phyloP scores from a whole-genome alignment of 2,113 vertebrate genomes.

The Bolborhynchus lineola region DNA sequence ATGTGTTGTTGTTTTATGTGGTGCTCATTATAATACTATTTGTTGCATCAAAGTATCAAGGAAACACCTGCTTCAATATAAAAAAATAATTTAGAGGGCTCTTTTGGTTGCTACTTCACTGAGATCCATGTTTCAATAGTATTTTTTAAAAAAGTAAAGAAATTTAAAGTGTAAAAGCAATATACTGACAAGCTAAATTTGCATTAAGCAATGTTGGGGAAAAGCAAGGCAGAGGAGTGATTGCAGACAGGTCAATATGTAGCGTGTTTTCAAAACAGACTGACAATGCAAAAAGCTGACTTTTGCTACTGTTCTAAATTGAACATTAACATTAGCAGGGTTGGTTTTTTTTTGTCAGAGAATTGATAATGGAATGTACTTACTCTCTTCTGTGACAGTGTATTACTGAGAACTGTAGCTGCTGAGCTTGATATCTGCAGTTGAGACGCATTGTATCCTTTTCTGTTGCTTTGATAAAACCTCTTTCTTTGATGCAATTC shows the following conservation, averaged over 20 bases:
- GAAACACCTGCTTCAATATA: not conserved
- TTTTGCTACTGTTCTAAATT: not conserved
- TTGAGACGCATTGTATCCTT: accelerated
- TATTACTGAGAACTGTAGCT: not conserved
- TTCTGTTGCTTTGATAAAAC: not conserved
- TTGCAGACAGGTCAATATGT: not conserved
- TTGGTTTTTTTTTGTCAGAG: not conserved
- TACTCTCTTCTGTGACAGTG: not conserved
- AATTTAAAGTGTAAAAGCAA: not conserved
- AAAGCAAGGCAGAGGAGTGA: not conserved
- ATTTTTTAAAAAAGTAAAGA: not conserved
- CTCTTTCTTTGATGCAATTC: not conserved
- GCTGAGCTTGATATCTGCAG: not conserved
- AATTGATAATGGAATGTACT: not conserved
- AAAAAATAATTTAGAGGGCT: not conserved
- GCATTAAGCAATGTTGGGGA: not conserved
- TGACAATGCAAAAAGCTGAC: not conserved
- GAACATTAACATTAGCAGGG: not conserved
- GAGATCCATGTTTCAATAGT: not conserved
- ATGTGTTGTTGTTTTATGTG: not conserved
- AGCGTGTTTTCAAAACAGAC: not conserved
- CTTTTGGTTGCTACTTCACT: not conserved
- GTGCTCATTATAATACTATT: not conserved
- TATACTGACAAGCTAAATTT: not conserved
- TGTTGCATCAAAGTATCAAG: not conserved